phyloP scores from a whole-genome alignment of 2,113 vertebrate species.

The Petrocephalus zakoni region DNA sequence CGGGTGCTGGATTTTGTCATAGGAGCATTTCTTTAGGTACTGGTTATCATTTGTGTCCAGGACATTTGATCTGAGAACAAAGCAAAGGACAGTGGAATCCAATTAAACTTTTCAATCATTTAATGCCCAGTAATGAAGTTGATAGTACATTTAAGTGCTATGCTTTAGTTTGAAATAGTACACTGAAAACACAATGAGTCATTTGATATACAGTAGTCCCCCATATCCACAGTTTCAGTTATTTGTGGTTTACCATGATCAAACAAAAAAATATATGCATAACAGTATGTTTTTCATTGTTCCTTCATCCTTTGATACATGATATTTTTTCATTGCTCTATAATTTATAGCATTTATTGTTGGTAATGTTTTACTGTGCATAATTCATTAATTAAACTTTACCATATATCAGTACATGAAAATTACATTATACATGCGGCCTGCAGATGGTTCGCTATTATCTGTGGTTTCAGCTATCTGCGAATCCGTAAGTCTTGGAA shows the following conservation, averaged over 20 bases:
- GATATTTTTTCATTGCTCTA: too few species aligned
- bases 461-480: background rate
- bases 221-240: background rate
- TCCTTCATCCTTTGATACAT: too few species aligned
- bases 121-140: background rate
- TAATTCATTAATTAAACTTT: background rate
- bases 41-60: conserved; percentile 52
- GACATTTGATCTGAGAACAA: conserved; percentile 74
- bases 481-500: background rate
- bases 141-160: background rate
- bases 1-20: conserved; percentile 54
- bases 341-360: too few species aligned
- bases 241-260: background rate
- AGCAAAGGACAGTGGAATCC: background rate
- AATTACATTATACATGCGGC: background rate
- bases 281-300: too few species aligned
- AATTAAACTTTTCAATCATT: background rate
- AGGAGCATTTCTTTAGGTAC: conserved; percentile 74
- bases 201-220: background rate
- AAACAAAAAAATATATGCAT: too few species aligned
- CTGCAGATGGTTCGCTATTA: background rate
- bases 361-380: background rate
- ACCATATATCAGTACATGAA: background rate
- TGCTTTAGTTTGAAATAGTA: background rate
- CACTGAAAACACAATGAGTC: background rate